These are phyloP conservation scores for Saimiri boliviensis DNA, from an alignment of 2,113 vertebrate genomes.

Conservation along the genomic window DNA sequence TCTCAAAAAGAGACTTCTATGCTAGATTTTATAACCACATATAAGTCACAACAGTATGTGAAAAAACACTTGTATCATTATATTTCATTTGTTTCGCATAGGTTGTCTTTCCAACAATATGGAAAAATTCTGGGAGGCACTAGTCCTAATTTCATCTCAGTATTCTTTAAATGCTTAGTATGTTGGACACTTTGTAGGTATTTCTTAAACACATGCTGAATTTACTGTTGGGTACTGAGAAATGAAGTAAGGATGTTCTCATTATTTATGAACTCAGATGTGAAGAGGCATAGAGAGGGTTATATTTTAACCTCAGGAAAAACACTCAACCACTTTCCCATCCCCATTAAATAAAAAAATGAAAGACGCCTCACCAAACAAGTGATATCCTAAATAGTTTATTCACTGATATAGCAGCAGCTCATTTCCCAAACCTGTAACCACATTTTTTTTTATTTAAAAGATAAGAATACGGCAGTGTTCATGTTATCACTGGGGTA, in stretches of 20 bases:
- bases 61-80: not conserved
- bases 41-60: not conserved
- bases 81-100: not conserved
- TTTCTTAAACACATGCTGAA: not conserved
- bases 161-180: not conserved
- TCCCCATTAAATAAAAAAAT: not conserved
- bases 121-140: not conserved
- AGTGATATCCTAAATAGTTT: not conserved
- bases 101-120: not conserved
- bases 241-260: not conserved
- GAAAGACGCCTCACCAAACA: not conserved
- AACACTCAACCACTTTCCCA: not conserved
- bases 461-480: not conserved
- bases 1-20: not conserved
- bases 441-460: not conserved
- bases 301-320: not conserved
- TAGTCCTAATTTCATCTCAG: not conserved
- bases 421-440: not conserved
- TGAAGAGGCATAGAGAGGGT: not conserved
- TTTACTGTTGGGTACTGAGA: not conserved
- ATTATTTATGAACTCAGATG: not conserved
- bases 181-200: not conserved
- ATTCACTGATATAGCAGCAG: not conserved
- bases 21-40: not conserved
- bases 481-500: not conserved